Percentiles rank a stretch among this genome's conserved stretches.
phyloP scores from a whole-genome alignment of 2,888 invertebrate species.

The Incurvaria masculella region DNA sequence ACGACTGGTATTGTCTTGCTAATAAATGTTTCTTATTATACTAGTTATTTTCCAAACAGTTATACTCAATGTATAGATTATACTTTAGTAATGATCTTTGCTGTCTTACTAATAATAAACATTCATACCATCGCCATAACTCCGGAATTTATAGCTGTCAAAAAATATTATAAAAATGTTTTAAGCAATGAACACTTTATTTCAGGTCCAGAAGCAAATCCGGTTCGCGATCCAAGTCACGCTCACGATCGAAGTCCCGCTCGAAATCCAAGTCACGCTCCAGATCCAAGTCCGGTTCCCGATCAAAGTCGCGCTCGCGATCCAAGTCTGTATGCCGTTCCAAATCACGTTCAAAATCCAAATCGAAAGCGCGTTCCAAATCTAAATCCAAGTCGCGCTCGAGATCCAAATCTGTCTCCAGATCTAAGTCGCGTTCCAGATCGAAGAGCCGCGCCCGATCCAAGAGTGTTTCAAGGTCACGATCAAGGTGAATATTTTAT shows the following conservation, averaged over 20 bases:
- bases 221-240: constrained; percentile 28
- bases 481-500: constrained; percentile 20
- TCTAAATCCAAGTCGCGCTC: constrained; percentile 25
- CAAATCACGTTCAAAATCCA: constrained; percentile 35
- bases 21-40: too few species aligned
- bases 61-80: too few species aligned
- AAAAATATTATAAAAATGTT: too few species aligned
- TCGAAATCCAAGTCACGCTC: constrained; percentile 26
- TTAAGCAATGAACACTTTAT: too few species aligned
- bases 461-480: constrained; percentile 26
- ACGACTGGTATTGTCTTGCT: too few species aligned
- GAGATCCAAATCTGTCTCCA: constrained; percentile 33
- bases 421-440: constrained; percentile 26
- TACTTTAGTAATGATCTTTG: too few species aligned
- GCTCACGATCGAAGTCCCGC: constrained; percentile 35
- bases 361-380: constrained; percentile 30
- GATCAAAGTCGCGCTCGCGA: constrained; percentile 26
- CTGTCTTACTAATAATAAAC: too few species aligned
- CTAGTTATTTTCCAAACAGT: too few species aligned
- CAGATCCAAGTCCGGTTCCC: constrained; percentile 25
- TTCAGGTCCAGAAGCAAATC: constrained; percentile 15
- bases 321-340: constrained; percentile 28
- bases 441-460: constrained; percentile 23
- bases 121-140: too few species aligned
- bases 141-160: too few species aligned